Evolutionary conservation across 2,797 vertebrate species (phyloP).

Genomic region (Catostomus latipinnis): DNA sequence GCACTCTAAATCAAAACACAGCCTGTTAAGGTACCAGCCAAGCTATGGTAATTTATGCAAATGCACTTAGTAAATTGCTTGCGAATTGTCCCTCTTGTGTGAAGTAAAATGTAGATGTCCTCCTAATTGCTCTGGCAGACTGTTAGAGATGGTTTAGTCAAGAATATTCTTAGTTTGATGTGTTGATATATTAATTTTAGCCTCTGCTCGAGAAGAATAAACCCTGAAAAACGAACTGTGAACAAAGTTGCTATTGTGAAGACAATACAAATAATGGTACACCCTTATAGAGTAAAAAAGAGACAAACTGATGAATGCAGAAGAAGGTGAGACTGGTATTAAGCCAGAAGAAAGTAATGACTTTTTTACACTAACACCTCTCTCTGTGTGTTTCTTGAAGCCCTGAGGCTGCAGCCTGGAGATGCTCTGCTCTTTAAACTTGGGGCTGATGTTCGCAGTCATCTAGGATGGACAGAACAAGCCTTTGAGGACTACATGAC

Average conservation of each 20-base stretch:
- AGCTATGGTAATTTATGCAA: conserved; percentile 54
- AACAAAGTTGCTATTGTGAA: conserved; percentile 21
- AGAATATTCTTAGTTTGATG: neutral
- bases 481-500: conserved; percentile 78
- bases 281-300: neutral
- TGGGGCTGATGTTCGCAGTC: conserved; percentile 78
- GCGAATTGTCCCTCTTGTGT: conserved; percentile 52
- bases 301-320: neutral
- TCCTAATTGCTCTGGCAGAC: conserved; percentile 14
- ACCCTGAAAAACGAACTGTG: neutral
- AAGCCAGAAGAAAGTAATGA: neutral
- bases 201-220: conserved; percentile 22
- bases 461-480: conserved; percentile 72
- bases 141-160: conserved; percentile 19
- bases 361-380: neutral
- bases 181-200: neutral
- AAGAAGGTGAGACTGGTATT: neutral
- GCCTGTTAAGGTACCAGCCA: conserved; percentile 32
- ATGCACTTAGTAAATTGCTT: conserved; percentile 43
- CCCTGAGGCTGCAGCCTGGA: conserved; percentile 74
- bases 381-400: conserved; percentile 62
- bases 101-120: conserved; percentile 35
- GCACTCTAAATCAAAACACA: neutral
- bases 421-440: conserved; percentile 75
- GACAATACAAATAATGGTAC: neutral